Conservation (phyloP, 2,888 invertebrate species). For the Adelphocoris suturalis region DNA sequence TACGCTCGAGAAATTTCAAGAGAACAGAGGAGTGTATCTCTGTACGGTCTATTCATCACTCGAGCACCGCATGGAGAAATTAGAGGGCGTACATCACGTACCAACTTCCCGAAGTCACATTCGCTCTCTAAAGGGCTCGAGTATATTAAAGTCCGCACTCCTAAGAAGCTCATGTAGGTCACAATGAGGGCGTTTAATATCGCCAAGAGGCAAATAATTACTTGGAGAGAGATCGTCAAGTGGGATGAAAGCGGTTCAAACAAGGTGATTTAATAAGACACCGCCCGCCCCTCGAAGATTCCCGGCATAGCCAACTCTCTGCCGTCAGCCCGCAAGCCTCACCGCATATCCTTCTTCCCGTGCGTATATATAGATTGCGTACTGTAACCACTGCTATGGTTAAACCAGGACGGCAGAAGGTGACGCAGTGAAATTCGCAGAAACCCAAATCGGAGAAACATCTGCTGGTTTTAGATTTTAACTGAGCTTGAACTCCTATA, state of each 20-base stretch:
- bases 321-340: neutral
- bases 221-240: constrained; percentile 34
- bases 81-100: neutral
- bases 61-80: neutral
- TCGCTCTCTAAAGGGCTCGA: neutral
- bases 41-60: neutral
- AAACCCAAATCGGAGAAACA: no score
- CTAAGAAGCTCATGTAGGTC: constrained; percentile 36
- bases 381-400: no score
- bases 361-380: neutral
- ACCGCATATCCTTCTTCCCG: neutral
- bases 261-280: constrained; percentile 25
- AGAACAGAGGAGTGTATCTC: neutral
- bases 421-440: no score
- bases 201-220: constrained; percentile 16
- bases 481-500: no score
- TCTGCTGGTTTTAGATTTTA: no score
- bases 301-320: neutral
- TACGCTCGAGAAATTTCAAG: neutral
- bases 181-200: constrained; percentile 39
- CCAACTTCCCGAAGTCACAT: neutral
- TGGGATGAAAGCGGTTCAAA: constrained; percentile 32
- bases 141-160: neutral
- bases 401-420: no score
- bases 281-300: neutral